Conservation (phyloP, 1,140 invertebrate genomes). For the Drosophila lacertosa region DNA sequence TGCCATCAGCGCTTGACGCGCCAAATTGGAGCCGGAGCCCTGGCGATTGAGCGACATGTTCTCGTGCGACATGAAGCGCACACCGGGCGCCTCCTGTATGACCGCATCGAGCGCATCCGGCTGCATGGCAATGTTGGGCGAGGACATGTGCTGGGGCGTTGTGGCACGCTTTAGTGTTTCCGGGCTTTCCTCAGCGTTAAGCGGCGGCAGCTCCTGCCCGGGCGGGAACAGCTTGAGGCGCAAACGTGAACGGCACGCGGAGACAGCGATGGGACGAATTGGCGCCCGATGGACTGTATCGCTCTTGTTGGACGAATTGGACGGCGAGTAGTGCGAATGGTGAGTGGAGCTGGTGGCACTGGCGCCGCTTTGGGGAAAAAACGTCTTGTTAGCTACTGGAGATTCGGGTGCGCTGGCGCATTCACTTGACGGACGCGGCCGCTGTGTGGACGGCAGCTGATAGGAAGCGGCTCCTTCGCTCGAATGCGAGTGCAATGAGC, state of each 20-base stretch:
- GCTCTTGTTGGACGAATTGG: constrained; percentile 61
- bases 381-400: constrained; percentile 71
- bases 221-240: constrained; percentile 79
- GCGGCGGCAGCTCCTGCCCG: constrained; percentile 68
- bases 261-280: constrained; percentile 76
- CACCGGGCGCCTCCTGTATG: constrained; percentile 44
- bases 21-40: constrained; percentile 84
- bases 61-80: constrained; percentile 80
- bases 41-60: constrained; percentile 74
- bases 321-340: constrained; percentile 56
- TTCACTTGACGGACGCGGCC: constrained; percentile 64
- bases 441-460: constrained; percentile 35
- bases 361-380: constrained; percentile 57
- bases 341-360: constrained; percentile 35
- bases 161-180: constrained; percentile 64
- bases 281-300: constrained; percentile 65
- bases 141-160: constrained; percentile 82
- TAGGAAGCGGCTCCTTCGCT: constrained; percentile 57
- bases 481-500: constrained; percentile 66
- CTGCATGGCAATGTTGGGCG: constrained; percentile 79
- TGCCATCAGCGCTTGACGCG: constrained; percentile 89
- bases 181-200: constrained; percentile 39
- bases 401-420: constrained; percentile 80
- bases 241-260: constrained; percentile 78
- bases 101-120: constrained; percentile 51